Percentiles rank a stretch among this genome's conserved stretches.
Evolutionary conservation across 2,888 invertebrate species (phyloP).

Genomic region (Mythimna pallens): DNA sequence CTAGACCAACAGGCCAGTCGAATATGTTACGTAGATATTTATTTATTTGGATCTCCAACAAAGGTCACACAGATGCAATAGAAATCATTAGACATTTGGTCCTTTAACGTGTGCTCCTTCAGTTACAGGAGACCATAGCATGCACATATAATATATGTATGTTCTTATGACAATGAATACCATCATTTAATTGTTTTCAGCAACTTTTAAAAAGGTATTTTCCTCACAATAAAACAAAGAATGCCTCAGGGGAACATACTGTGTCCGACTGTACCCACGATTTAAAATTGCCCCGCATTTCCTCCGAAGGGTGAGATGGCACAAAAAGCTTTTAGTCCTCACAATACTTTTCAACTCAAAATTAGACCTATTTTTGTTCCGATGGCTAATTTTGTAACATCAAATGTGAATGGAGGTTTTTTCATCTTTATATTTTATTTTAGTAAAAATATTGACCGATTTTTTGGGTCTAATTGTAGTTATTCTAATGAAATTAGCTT

Average conservation of each 20-base stretch:
- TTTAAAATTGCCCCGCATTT: conserved; percentile 76
- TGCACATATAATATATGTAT: no score
- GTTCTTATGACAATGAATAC: no score
- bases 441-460: conserved; percentile 38
- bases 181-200: no score
- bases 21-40: no score
- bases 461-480: conserved; percentile 45
- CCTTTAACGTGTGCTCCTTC: no score
- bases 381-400: conserved; percentile 69
- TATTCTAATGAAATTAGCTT: conserved; percentile 49
- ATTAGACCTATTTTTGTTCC: conserved; percentile 73
- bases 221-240: background rate
- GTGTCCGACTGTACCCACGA: conserved; percentile 65
- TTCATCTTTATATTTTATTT: conserved; percentile 27
- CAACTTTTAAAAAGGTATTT: no score
- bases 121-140: no score
- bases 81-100: no score
- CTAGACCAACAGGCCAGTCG: no score
- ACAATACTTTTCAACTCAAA: conserved; percentile 72
- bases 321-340: conserved; percentile 76
- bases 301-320: conserved; percentile 73
- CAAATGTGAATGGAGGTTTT: conserved; percentile 43
- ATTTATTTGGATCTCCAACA: no score
- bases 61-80: no score
- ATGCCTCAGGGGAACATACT: background rate